These are phyloP conservation scores for Opisthograptis luteolata DNA, from an alignment of 2,888 invertebrate genomes.

Conservation along the genomic window DNA sequence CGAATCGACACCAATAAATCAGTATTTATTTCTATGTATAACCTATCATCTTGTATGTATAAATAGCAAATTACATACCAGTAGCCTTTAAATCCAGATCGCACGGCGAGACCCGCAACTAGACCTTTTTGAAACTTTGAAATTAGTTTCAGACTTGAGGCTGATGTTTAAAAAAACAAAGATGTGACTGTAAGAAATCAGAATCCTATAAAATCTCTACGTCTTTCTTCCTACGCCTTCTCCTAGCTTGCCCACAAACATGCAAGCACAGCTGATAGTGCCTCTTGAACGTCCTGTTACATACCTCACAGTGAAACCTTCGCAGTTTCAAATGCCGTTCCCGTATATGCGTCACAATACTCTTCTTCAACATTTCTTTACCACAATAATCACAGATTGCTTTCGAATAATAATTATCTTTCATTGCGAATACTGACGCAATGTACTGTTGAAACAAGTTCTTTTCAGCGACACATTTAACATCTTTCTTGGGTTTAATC, in stretches of 20 bases:
- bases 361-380: slow-evolving; percentile 72
- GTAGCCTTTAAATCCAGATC: no score
- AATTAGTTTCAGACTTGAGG: no score
- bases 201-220: slow-evolving; percentile 1
- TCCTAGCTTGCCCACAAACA: slow-evolving; percentile 45
- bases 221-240: slow-evolving; percentile 26
- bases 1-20: no score
- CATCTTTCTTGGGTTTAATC: slow-evolving; percentile 30
- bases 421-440: slow-evolving; percentile 48
- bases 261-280: slow-evolving; percentile 63
- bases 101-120: no score
- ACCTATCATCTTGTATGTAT: no score
- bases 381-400: slow-evolving; percentile 70
- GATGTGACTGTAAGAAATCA: no score
- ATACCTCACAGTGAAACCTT: slow-evolving; percentile 55
- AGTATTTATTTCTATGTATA: no score
- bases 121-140: no score
- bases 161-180: no score
- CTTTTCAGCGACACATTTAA: slow-evolving; percentile 17
- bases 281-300: slow-evolving; percentile 51
- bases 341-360: slow-evolving; percentile 60
- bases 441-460: slow-evolving; percentile 41
- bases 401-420: slow-evolving; percentile 55
- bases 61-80: no score
- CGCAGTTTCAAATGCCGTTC: slow-evolving; percentile 62